phyloP scores from a whole-genome alignment of 2,888 invertebrate genomes.

The Chromoteleia sp. region DNA sequence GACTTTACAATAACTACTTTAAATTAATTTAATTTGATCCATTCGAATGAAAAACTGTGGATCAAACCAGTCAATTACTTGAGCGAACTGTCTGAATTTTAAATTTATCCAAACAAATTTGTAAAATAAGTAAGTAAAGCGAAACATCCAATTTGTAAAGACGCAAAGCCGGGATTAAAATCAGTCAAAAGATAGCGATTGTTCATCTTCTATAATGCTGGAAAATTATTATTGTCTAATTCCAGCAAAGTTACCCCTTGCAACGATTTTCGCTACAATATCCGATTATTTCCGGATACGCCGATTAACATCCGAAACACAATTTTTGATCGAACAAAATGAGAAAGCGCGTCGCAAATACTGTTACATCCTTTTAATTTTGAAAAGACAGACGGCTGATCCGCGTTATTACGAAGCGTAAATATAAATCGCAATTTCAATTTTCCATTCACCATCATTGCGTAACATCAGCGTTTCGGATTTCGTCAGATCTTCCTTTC shows the following conservation, averaged over 20 bases:
- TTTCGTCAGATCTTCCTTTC: slow-evolving; percentile 24
- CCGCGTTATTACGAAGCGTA: neutral
- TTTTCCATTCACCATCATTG: neutral
- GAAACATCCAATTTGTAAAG: slow-evolving; percentile 6
- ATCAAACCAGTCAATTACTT: too few species aligned
- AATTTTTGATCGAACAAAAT: slow-evolving; percentile 1
- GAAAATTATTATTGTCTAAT: slow-evolving; percentile 24
- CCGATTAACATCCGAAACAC: neutral
- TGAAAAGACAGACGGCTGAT: too few species aligned
- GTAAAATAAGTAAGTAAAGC: neutral
- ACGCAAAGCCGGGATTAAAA: slow-evolving; percentile 1
- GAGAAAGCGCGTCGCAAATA: too few species aligned
- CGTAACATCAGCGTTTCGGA: slow-evolving; percentile 22
- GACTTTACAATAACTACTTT: too few species aligned
- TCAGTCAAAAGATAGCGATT: slow-evolving; percentile 11
- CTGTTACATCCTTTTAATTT: too few species aligned
- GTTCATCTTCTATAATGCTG: slow-evolving; percentile 18
- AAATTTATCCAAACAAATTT: neutral
- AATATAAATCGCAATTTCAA: slow-evolving; percentile 1
- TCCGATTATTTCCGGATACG: slow-evolving; percentile 25
- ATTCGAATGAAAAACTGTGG: too few species aligned
- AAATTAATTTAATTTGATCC: too few species aligned
- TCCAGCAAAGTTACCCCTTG: slow-evolving; percentile 1
- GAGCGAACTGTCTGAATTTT: neutral
- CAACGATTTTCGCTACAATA: slow-evolving; percentile 31